Percentiles rank a stretch among this genome's conserved stretches.
phyloP scores from a whole-genome alignment of 2,797 vertebrate genomes.

The Prionace glauca region DNA sequence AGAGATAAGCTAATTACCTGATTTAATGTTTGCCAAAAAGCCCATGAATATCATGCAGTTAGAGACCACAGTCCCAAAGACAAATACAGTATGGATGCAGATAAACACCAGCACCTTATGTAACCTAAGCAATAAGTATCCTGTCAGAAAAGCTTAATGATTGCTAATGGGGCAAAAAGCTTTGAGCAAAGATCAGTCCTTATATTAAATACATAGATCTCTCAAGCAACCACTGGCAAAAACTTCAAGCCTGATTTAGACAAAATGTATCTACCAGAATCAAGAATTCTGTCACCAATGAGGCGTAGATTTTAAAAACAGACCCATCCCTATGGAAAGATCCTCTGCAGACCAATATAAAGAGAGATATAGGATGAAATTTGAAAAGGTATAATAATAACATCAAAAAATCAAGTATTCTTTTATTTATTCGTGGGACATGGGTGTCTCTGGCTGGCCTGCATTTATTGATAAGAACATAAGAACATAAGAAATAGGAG shows the following conservation, averaged over 20 bases:
- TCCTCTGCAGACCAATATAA: neutral
- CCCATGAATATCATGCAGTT: neutral
- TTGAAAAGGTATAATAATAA: neutral
- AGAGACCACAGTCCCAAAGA: neutral
- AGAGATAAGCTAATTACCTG: neutral
- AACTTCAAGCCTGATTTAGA: neutral
- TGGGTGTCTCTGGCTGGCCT: no score
- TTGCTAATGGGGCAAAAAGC: neutral
- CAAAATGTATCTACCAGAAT: neutral
- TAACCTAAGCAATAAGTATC: neutral
- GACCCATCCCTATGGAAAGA: neutral
- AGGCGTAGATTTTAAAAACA: neutral
- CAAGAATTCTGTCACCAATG: neutral
- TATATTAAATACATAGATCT: neutral
- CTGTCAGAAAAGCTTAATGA: neutral
- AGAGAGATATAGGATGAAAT: neutral
- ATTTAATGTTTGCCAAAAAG: constrained; percentile 19
- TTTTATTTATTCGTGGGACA: no score
- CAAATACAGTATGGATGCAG: neutral
- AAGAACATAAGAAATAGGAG: no score
- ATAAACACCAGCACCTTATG: neutral
- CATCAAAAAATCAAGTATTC: no score
- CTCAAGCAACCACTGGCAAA: neutral
- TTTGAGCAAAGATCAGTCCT: neutral
- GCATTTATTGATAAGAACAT: no score